phyloP scores from a whole-genome alignment of 2,797 vertebrate genomes.

The Sandelia bainsii region DNA sequence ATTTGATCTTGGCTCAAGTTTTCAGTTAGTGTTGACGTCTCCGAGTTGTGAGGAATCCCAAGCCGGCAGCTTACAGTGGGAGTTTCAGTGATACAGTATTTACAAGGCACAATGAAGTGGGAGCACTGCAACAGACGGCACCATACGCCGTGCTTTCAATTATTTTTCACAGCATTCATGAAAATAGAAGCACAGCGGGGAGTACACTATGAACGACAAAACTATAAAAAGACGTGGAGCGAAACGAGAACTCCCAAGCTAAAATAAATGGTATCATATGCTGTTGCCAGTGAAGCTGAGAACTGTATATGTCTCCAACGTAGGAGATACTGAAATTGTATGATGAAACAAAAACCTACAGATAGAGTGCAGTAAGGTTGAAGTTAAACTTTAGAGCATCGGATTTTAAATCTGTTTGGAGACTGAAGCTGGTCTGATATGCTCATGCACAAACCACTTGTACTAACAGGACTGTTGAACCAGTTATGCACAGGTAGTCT shows the following conservation, averaged over 20 bases:
- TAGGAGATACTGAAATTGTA: slow-evolving; percentile 27
- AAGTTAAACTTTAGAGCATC: slow-evolving; percentile 45
- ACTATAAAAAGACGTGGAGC: slow-evolving; percentile 77
- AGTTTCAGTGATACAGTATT: slow-evolving; percentile 80
- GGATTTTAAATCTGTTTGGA: slow-evolving; percentile 29
- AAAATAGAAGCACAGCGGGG: slow-evolving; percentile 80
- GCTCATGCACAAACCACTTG: slow-evolving; percentile 5
- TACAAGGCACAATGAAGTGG: slow-evolving; percentile 77
- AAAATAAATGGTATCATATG: slow-evolving; percentile 63
- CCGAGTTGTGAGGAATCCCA: slow-evolving; percentile 69
- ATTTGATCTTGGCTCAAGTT: slow-evolving; percentile 73
- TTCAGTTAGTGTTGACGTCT: slow-evolving; percentile 65
- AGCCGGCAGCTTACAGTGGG: slow-evolving; percentile 68
- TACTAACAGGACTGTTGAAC: not conserved
- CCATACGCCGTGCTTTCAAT: slow-evolving; percentile 75
- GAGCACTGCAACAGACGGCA: slow-evolving; percentile 73
- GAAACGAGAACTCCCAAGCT: slow-evolving; percentile 72
- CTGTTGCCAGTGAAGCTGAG: slow-evolving; percentile 51
- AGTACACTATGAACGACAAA: slow-evolving; percentile 74
- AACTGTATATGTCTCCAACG: slow-evolving; percentile 25
- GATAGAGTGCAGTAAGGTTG: slow-evolving; percentile 35
- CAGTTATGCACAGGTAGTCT: not conserved
- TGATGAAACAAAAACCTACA: slow-evolving; percentile 32
- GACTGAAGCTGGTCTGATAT: slow-evolving; percentile 2
- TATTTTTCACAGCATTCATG: slow-evolving; percentile 82